Evolutionary conservation across 64 coral and sea anemone species (phyloP).

Genomic region (Dendrophyllia cribrosa): DNA sequence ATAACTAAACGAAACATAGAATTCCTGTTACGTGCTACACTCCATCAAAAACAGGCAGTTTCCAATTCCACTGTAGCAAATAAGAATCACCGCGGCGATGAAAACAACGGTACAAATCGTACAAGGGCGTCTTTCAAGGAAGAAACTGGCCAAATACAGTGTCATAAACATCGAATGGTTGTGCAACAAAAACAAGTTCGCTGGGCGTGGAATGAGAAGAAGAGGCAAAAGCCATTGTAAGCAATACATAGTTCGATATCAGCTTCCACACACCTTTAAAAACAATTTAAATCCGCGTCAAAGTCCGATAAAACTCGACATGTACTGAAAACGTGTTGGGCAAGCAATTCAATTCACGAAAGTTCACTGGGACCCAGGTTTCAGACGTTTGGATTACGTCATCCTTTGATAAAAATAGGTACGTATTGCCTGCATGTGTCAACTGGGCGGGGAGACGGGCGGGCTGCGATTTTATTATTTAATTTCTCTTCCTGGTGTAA

Average conservation of each 20-base stretch:
- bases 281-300: background rate
- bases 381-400: background rate
- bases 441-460: too few relatives aligned
- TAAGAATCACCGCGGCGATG: constrained; percentile 91
- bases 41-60: constrained; percentile 96
- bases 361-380: background rate
- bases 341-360: background rate
- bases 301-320: background rate
- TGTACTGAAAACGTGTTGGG: background rate
- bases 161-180: constrained; percentile 99
- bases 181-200: constrained; percentile 91
- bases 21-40: constrained; percentile 77
- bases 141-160: constrained; percentile 96
- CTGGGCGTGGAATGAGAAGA: constrained; percentile 93
- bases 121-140: constrained; percentile 99
- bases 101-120: constrained; percentile 99
- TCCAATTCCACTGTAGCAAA: constrained; percentile 99
- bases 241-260: constrained; percentile 90
- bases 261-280: background rate
- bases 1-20: background rate
- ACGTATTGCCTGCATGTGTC: background rate
- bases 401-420: background rate
- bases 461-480: too few relatives aligned
- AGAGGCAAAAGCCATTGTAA: constrained; percentile 98
- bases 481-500: too few relatives aligned